Conservation (phyloP, 2,888 invertebrate genomes). For the Rotaria magnacalcarata region DNA sequence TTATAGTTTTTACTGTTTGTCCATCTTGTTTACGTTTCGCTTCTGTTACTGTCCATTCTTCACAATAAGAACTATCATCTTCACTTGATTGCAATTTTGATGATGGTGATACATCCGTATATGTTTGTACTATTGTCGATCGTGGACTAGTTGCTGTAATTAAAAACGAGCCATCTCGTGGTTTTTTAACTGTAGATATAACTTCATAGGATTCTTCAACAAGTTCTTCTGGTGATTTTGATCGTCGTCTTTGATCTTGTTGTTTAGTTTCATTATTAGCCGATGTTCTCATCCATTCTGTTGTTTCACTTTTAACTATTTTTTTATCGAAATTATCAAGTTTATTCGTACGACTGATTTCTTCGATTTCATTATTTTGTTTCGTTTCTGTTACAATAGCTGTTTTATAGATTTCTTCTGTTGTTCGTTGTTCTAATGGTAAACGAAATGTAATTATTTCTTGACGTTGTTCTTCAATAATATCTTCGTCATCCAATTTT, state of each 20-base stretch:
- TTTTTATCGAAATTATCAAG: not conserved
- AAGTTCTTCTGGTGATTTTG: not conserved
- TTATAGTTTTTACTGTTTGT: not conserved
- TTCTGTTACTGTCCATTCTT: constrained; percentile 34
- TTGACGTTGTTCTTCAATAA: constrained; percentile 21
- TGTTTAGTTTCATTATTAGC: no score
- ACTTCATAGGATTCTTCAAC: constrained; percentile 35
- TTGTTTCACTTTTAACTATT: not conserved
- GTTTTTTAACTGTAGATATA: not conserved
- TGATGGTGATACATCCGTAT: not conserved
- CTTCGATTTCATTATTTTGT: not conserved
- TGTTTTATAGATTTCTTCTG: constrained; percentile 24
- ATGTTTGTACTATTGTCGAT: not conserved
- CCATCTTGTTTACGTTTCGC: constrained; percentile 31
- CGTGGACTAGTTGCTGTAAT: not conserved
- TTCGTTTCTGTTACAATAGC: not conserved
- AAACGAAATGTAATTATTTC: constrained; percentile 25
- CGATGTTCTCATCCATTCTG: no score
- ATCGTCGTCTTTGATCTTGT: not conserved
- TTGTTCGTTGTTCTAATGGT: not conserved
- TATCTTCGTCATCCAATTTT: not conserved
- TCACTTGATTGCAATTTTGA: not conserved
- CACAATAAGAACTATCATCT: constrained; percentile 31
- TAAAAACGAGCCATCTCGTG: not conserved
- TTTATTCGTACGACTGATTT: not conserved